A percentile compares a stretch with the other conserved stretches of the same genome.
These are phyloP conservation scores for Micronycteris hirsuta DNA, from an alignment of 2,113 vertebrate species.

Conservation along the genomic window DNA sequence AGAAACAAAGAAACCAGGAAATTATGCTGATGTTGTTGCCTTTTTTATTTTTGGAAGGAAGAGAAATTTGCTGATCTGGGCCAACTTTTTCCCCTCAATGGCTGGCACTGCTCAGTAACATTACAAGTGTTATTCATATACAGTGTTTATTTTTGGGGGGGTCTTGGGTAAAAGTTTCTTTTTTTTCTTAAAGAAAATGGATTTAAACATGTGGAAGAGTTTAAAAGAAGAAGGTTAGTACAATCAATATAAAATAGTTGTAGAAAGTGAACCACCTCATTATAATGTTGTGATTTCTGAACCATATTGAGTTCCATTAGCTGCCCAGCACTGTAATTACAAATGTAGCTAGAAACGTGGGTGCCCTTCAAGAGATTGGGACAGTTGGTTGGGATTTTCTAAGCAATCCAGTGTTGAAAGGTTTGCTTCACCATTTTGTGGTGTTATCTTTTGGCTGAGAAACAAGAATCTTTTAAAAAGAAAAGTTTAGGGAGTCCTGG, in stretches of 20 bases:
- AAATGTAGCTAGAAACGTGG: background rate
- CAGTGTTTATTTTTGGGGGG: constrained; percentile 48
- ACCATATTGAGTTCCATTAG: background rate
- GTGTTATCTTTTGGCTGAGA: constrained; percentile 60
- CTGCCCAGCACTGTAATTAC: constrained; percentile 19
- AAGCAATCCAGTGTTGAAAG: background rate
- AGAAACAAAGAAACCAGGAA: constrained; percentile 22
- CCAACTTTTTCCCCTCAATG: constrained; percentile 30
- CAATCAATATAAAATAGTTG: constrained; percentile 30
- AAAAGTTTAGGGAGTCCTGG: background rate
- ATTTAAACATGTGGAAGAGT: constrained; percentile 49
- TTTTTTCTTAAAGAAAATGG: constrained; percentile 24
- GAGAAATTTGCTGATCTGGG: constrained; percentile 11
- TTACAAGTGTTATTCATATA: constrained; percentile 43
- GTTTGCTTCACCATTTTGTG: constrained; percentile 16
- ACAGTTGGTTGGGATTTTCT: background rate
- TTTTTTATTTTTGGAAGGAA: constrained; percentile 49
- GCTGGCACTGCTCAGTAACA: background rate
- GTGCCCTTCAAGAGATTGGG: background rate
- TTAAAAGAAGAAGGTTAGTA: constrained; percentile 48
- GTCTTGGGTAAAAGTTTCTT: constrained; percentile 18
- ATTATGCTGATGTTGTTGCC: constrained; percentile 55
- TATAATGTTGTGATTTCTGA: constrained; percentile 41
- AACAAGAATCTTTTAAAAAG: constrained; percentile 3
- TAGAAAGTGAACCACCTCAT: background rate